Evolutionary conservation across 2,888 invertebrate species (phyloP).

Genomic region (Tenthredo scrophulariae): DNA sequence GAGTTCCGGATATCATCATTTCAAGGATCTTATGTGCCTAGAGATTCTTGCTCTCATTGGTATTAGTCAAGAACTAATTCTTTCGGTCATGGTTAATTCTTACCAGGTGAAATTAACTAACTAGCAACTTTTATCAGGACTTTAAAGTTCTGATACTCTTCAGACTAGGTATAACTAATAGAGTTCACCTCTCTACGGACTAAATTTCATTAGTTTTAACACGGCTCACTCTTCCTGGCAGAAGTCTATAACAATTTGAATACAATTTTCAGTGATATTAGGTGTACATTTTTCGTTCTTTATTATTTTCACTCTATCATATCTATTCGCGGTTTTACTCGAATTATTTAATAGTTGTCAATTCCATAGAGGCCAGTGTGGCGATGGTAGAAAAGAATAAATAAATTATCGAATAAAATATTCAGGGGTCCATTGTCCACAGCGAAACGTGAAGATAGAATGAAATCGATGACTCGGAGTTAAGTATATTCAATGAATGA

Average conservation of each 20-base stretch:
- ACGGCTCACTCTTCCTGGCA: not conserved
- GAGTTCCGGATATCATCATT: not conserved
- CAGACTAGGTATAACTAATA: not conserved
- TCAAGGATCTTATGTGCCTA: not conserved
- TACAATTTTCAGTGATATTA: not conserved
- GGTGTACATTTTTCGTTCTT: not conserved
- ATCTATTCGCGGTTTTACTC: not conserved
- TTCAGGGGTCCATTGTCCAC: not conserved
- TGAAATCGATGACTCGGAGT: not conserved
- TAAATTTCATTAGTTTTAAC: constrained; percentile 2
- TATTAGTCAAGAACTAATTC: not conserved
- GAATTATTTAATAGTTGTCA: not conserved
- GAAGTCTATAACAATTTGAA: not conserved
- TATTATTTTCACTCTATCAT: not conserved
- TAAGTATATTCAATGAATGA: not conserved
- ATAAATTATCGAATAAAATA: not conserved
- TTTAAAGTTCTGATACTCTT: constrained; percentile 26
- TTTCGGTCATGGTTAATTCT: not conserved
- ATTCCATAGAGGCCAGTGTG: not conserved
- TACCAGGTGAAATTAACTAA: not conserved
- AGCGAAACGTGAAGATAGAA: not conserved
- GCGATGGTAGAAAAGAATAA: not conserved
- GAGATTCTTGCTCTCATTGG: not conserved
- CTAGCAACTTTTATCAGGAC: constrained; percentile 14
- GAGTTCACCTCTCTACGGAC: not conserved